Evolutionary conservation across 1,140 invertebrate genomes (phyloP).

Genomic region (Capitella teleta): DNA sequence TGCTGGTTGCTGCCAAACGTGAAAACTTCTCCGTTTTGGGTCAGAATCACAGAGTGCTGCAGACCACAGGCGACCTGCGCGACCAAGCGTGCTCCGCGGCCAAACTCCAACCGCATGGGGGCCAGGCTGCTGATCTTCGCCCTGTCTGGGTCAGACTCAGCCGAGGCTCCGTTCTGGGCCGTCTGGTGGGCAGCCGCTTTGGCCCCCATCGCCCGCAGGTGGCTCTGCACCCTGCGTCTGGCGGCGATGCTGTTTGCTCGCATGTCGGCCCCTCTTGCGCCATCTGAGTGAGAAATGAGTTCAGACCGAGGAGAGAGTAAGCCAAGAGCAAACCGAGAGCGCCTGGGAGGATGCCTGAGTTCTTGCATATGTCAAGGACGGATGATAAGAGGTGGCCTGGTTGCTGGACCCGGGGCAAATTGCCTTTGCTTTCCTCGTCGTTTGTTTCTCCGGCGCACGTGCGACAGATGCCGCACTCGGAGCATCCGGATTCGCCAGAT

Average conservation of each 20-base stretch:
- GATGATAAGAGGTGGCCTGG: no score
- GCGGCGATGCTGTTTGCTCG: no score
- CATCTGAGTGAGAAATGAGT: constrained; percentile 2
- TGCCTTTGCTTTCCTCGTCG: constrained; percentile 48
- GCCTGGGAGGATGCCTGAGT: no score
- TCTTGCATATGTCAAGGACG: no score
- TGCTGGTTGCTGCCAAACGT: constrained; percentile 78
- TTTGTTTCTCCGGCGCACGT: constrained; percentile 60
- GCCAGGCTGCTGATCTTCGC: constrained; percentile 59
- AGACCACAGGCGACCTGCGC: constrained; percentile 76
- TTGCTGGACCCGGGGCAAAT: no score
- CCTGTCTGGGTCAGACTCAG: constrained; percentile 42
- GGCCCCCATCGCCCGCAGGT: no score
- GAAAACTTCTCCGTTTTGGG: constrained; percentile 63
- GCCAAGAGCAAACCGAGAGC: no score
- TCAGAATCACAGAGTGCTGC: constrained; percentile 64
- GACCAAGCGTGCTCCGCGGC: constrained; percentile 51
- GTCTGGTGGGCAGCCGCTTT: no score
- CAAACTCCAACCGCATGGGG: constrained; percentile 60
- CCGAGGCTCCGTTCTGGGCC: no score
- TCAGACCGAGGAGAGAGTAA: no score
- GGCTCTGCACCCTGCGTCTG: no score
- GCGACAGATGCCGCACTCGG: constrained; percentile 80
- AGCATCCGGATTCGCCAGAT: constrained; percentile 84
- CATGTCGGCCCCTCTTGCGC: not conserved